These are phyloP conservation scores for Strix uralensis DNA, from an alignment of 2,113 vertebrate species.

Conservation along the genomic window DNA sequence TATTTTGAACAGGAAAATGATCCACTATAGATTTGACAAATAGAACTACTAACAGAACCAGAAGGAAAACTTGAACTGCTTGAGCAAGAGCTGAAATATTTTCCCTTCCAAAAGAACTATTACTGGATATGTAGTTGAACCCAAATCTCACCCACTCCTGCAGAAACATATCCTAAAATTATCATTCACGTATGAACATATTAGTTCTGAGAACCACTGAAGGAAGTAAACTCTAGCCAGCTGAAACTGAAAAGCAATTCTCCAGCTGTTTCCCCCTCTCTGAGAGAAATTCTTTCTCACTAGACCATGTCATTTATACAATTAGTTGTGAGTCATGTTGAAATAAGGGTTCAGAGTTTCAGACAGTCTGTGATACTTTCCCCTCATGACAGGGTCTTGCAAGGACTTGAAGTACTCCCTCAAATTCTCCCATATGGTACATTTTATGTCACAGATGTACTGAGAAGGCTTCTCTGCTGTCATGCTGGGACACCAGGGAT, in stretches of 20 bases:
- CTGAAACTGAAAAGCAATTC: not conserved
- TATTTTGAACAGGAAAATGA: not conserved
- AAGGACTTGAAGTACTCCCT: not conserved
- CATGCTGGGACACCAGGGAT: not conserved
- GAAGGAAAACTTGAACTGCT: not conserved
- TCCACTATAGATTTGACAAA: not conserved
- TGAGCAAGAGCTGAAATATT: not conserved
- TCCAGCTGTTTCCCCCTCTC: not conserved
- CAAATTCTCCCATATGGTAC: not conserved
- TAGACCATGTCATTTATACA: not conserved
- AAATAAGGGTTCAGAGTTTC: not conserved
- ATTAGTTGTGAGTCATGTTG: not conserved
- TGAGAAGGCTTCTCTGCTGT: not conserved
- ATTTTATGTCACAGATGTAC: not conserved
- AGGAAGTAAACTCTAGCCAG: not conserved
- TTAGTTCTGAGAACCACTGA: not conserved
- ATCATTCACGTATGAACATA: accelerated
- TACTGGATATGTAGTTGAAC: not conserved
- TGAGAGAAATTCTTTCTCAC: not conserved
- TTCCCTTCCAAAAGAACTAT: not conserved
- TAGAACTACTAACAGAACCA: not conserved
- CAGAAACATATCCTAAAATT: not conserved
- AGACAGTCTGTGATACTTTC: not conserved
- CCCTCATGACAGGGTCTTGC: not conserved
- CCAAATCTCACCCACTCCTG: not conserved